A percentile compares a stretch with the other conserved stretches of the same genome.
These are phyloP conservation scores for Carollia perspicillata DNA, from an alignment of 2,113 vertebrate genomes.

Conservation along the genomic window DNA sequence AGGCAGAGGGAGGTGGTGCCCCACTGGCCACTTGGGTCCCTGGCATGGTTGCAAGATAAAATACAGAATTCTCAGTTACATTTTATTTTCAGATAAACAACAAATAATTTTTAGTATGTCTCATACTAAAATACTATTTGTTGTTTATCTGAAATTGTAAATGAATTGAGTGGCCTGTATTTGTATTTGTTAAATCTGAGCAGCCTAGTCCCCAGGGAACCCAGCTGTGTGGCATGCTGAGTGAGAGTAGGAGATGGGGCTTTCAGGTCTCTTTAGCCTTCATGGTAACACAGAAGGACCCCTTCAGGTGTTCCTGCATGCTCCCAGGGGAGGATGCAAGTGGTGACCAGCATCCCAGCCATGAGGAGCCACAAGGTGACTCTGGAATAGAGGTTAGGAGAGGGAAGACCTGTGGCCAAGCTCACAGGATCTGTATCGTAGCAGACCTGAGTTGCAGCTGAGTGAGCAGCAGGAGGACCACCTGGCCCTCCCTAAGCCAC, in stretches of 20 bases:
- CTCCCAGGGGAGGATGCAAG: background rate
- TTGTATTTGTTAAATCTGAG: background rate
- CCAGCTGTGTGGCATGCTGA: background rate
- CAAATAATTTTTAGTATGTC: background rate
- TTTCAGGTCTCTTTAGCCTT: background rate
- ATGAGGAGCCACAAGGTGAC: background rate
- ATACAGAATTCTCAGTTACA: background rate
- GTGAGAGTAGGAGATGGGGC: background rate
- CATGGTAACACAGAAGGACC: background rate
- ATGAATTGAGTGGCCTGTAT: background rate
- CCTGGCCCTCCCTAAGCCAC: background rate
- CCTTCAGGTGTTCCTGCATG: background rate
- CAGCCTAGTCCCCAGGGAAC: background rate
- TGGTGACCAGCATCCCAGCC: background rate
- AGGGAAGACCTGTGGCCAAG: background rate
- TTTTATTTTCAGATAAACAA: background rate
- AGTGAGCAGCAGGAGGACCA: background rate
- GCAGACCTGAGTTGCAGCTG: background rate
- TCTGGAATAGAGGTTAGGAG: background rate
- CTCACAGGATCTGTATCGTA: background rate
- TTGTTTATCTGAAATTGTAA: background rate
- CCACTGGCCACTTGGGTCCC: background rate
- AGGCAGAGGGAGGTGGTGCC: background rate
- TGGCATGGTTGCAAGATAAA: background rate
- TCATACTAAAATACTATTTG: background rate